Base-by-base conservation (phyloP, 2,888 invertebrate species). In the Drosophila greeni region DNA sequence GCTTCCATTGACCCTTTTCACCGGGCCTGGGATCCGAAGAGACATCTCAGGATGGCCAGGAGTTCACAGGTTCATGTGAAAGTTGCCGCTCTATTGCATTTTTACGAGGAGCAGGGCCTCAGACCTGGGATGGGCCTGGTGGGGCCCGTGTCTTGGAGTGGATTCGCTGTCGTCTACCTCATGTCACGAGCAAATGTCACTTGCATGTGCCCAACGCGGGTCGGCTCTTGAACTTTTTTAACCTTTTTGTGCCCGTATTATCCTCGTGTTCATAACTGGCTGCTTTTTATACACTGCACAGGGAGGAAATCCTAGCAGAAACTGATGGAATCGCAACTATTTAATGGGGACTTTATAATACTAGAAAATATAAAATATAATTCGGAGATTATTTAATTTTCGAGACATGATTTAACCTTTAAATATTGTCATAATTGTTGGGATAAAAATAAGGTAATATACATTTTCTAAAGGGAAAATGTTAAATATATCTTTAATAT, bases 41-140 rank as follows among this genome's bases (percentile, higher is more conserved):
- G 58, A n/a, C 55, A 58, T 47, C 65, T 48, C 49, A 45, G 29
- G 29, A 31, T 57, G 45, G 49, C 58, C 43, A 62, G 33, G 40
- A 74, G 81, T 82, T 81, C 81, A 75, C 80, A 82, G 82, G 82
- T 79, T 84, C 81, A 81, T 84, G 81, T 84, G 82, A 81, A 81
- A 81, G 80, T 73, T 74, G 73, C 67, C 70, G 70, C 75, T 61
- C 68, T 70, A 65, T 76, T 77, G 80, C 78, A 71, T 72, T 73
- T 74, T 70, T 45, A 34, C 26, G 57, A 39, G 31, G 18, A 20
- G 48, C 7, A 24, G 12, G 16, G 33, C 40, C 16, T 36, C 31
- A 12, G n/a, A 9, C 20, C 36, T n/a, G 40, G 52, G 57, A 57
- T 57, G 53, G 42, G 47, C 26, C 49, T 34, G 49, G 75, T 67